phyloP scores from a whole-genome alignment of 2,888 invertebrate species.

The Ormyrus nitidulus region DNA sequence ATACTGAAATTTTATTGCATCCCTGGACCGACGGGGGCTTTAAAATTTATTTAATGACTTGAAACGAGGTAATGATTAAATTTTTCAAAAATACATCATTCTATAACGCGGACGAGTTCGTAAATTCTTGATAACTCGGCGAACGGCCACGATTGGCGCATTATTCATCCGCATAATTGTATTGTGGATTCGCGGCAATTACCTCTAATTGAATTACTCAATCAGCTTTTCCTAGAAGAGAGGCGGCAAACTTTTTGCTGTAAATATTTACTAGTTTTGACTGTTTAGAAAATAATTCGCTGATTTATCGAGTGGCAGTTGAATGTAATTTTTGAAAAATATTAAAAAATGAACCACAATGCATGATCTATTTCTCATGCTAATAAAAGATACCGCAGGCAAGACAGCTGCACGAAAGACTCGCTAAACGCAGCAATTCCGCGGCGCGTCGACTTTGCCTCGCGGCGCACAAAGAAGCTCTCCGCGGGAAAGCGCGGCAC shows the following conservation, averaged over 20 bases:
- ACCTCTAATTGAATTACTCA: not conserved
- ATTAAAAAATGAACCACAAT: too few species aligned
- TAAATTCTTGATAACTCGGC: not conserved
- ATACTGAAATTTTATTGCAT: not conserved
- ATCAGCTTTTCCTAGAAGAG: not conserved
- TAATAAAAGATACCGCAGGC: not conserved
- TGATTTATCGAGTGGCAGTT: not conserved
- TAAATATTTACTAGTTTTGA: too few species aligned
- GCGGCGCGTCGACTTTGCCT: not conserved
- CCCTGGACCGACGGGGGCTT: not conserved
- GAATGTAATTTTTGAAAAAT: not conserved
- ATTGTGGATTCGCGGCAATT: not conserved
- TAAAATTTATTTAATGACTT: not conserved
- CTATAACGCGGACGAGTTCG: too few species aligned
- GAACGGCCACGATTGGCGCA: not conserved
- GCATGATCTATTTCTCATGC: not conserved
- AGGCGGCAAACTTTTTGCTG: not conserved
- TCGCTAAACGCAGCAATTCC: constrained; percentile 12
- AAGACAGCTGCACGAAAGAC: not conserved
- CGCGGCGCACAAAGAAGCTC: not conserved
- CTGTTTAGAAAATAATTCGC: not conserved
- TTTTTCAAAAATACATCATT: too few species aligned
- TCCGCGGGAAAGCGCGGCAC: not conserved
- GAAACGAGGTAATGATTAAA: too few species aligned
- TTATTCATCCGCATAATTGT: not conserved